Evolutionary conservation across 2,888 invertebrate genomes (phyloP).

Genomic region (Caenorhabditis virilis): DNA sequence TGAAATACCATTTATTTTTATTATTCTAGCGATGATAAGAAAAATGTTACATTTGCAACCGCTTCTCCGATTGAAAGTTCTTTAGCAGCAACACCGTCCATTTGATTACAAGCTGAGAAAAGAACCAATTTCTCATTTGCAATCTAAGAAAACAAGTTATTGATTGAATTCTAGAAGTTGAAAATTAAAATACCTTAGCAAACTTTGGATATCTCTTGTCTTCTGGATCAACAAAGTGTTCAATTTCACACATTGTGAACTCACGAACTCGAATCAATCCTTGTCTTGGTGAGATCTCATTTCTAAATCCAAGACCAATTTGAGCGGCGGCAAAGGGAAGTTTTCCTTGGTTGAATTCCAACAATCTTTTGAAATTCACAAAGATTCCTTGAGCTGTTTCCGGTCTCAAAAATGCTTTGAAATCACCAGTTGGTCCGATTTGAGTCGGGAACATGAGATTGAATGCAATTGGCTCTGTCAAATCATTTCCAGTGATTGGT

Average conservation of each 20-base stretch:
- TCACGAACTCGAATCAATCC: constrained; percentile 74
- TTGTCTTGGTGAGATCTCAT: constrained; percentile 93
- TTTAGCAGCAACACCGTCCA: constrained; percentile 89
- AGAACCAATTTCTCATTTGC: constrained; percentile 80
- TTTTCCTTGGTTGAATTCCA: constrained; percentile 86
- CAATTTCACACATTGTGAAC: constrained; percentile 97
- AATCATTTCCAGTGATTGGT: constrained; percentile 89
- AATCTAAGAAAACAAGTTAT: too few relatives aligned
- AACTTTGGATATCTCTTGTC: constrained; percentile 91
- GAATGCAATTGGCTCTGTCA: constrained; percentile 93
- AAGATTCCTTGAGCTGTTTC: constrained; percentile 99
- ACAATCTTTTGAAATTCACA: constrained; percentile 94
- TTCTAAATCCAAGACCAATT: constrained; percentile 96
- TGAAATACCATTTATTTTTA: constrained; percentile 60
- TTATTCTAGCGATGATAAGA: not conserved
- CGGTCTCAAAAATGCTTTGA: constrained; percentile 86
- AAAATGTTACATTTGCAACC: constrained; percentile 75
- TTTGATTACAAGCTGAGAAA: constrained; percentile 94
- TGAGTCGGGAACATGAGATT: constrained; percentile 98
- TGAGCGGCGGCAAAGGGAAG: constrained; percentile 96
- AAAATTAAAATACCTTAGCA: constrained; percentile 72
- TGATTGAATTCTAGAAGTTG: too few relatives aligned
- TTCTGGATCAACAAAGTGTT: constrained; percentile 94
- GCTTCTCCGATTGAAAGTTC: constrained; percentile 83
- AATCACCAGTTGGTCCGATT: constrained; percentile 92